Evolutionary conservation across 2,888 invertebrate genomes (phyloP), one percentile per base, ranked within the genome.

Genomic region (Heliconius erato): DNA sequence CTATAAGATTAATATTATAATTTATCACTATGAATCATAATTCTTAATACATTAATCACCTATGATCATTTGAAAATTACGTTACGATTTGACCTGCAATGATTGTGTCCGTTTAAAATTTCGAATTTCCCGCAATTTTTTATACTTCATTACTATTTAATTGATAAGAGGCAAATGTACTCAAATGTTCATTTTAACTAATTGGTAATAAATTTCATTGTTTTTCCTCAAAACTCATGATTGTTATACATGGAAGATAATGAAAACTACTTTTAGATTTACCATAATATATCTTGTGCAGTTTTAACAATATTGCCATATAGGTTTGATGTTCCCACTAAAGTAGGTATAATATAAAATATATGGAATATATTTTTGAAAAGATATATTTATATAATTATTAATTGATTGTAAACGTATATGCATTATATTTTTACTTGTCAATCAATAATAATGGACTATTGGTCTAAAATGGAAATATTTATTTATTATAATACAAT

Each of bases 231-330:
- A 63, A 63, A 49, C 16, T 49, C 40, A 40, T 63, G 7, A 40
- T 35, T 63, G 40, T 63, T 54, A 63, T 63, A 63, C 76, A 63
- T 32, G 9, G 35, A 76, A 63, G 76, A 76, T 76, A 40, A 76
- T 40, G 63, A 59, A 76, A 63, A 76, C 35, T 63, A 76, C 59
- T 35, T 63, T 76, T 63, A 76, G 76, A 63, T 76, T 59, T n/a
- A 63, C 40, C 76, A 63, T 76, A 76, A 63, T 76, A 76, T 63
- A 14, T 76, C 63, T 76, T 63, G 35, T n/a, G 63, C 11, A 16
- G 44, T 71, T 69, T 44, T 79, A 68, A 44, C 19, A 82, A 82
- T 94, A 92, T 94, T 76, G 63, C 76, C 76, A 76, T 76, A 63
- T 76, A 35, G 35, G 5, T 76, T 40, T 40, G 35, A 63, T 32